Percentiles rank a stretch among this genome's conserved stretches.
These are phyloP conservation scores for Ormyrus rosae DNA, from an alignment of 2,888 invertebrate genomes.

Conservation along the genomic window DNA sequence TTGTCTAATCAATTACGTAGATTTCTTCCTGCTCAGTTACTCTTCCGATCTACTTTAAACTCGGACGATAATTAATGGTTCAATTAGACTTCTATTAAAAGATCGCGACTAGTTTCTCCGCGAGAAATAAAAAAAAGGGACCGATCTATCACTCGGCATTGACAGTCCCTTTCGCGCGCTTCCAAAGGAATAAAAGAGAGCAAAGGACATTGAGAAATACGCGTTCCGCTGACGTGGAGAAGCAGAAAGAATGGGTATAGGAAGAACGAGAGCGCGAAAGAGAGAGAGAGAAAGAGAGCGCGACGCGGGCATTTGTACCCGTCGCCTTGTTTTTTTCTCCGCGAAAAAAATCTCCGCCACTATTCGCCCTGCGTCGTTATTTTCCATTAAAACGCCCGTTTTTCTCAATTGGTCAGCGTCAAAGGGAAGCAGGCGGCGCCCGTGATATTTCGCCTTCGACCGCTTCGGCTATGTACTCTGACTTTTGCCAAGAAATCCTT, in stretches of 20 bases:
- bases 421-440: conserved; percentile 50
- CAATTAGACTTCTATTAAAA: too few species aligned
- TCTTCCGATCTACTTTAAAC: too few species aligned
- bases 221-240: conserved; percentile 46
- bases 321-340: conserved; percentile 51
- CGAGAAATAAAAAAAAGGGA: background rate
- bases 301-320: conserved; percentile 41
- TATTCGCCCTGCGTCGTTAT: conserved; percentile 57
- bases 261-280: conserved; percentile 13
- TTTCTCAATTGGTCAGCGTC: conserved; percentile 67
- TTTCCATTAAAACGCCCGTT: conserved; percentile 64
- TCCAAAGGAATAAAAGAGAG: conserved; percentile 30
- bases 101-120: too few species aligned
- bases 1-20: too few species aligned
- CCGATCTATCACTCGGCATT: conserved; percentile 24
- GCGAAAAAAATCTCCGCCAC: conserved; percentile 9
- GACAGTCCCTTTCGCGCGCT: conserved; percentile 31
- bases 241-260: conserved; percentile 47
- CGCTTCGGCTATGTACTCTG: too few species aligned
- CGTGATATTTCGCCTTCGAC: background rate
- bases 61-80: too few species aligned
- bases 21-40: too few species aligned
- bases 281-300: conserved; percentile 42
- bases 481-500: too few species aligned
- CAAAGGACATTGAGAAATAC: conserved; percentile 56